phyloP scores from a whole-genome alignment of 2,888 invertebrate genomes.

The Serripes groenlandicus region DNA sequence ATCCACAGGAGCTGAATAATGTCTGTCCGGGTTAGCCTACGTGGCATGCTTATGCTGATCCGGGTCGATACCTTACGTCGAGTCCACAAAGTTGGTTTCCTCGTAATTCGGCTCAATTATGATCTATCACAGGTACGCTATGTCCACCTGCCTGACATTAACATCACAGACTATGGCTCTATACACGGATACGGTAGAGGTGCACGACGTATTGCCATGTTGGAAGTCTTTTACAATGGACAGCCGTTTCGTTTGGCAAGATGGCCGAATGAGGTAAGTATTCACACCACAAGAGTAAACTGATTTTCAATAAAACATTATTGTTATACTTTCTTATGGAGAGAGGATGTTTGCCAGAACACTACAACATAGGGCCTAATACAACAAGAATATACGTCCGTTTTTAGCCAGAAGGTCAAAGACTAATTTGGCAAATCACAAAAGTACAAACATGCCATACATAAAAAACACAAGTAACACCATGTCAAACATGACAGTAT shows the following conservation, averaged over 20 bases:
- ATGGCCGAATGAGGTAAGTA: constrained; percentile 70
- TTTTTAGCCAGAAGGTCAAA: too few relatives aligned
- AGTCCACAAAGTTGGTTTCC: not conserved
- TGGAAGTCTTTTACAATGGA: constrained; percentile 72
- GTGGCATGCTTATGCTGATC: not conserved
- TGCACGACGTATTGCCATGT: constrained; percentile 40
- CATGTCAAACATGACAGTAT: too few relatives aligned
- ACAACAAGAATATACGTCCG: too few relatives aligned
- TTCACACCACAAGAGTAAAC: too few relatives aligned
- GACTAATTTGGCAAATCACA: too few relatives aligned
- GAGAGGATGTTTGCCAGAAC: too few relatives aligned
- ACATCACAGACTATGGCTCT: constrained; percentile 64
- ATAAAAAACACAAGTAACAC: too few relatives aligned
- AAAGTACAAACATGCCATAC: too few relatives aligned
- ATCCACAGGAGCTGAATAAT: not conserved
- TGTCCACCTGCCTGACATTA: constrained; percentile 55
- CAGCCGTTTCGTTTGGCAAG: constrained; percentile 62
- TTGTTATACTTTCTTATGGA: too few relatives aligned
- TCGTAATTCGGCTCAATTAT: not conserved
- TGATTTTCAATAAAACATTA: too few relatives aligned
- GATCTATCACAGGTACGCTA: constrained; percentile 51
- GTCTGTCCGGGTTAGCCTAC: not conserved
- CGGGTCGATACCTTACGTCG: not conserved
- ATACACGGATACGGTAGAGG: constrained; percentile 56
- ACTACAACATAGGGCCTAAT: too few relatives aligned